Evolutionary conservation across 2,113 vertebrate genomes (phyloP).

Genomic region (Hemibagrus wyckioides): DNA sequence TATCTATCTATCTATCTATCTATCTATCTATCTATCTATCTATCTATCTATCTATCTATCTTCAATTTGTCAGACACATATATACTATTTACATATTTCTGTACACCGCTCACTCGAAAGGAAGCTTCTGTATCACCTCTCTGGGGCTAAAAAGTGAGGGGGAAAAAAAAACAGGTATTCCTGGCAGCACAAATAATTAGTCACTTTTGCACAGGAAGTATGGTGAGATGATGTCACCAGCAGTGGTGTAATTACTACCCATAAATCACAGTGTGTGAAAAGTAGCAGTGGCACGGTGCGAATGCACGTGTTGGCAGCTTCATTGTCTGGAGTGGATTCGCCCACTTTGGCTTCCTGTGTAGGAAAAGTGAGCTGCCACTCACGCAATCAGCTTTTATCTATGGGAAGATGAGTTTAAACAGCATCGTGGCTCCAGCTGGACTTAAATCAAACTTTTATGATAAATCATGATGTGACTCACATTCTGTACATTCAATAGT

Average conservation of each 20-base stretch:
- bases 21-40: not conserved
- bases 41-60: not conserved
- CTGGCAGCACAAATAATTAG: constrained; percentile 78
- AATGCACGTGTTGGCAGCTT: constrained; percentile 34
- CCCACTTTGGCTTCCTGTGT: constrained; percentile 32
- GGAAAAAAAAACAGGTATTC: constrained; percentile 63
- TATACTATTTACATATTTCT: constrained; percentile 34
- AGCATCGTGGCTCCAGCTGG: not conserved
- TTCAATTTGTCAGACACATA: too few species aligned
- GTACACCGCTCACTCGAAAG: constrained; percentile 16
- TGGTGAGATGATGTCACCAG: constrained; percentile 75
- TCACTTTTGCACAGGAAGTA: constrained; percentile 59
- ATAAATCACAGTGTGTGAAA: constrained; percentile 77
- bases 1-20: not conserved
- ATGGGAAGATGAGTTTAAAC: not conserved
- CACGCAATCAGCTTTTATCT: constrained; percentile 28
- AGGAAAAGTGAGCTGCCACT: constrained; percentile 46
- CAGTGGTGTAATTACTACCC: constrained; percentile 77
- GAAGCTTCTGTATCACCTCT: constrained; percentile 61
- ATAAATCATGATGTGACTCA: not conserved
- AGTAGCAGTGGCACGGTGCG: constrained; percentile 59
- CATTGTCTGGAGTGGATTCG: constrained; percentile 30
- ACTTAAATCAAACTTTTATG: not conserved
- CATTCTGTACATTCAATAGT: not conserved
- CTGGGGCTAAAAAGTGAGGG: constrained; percentile 27